phyloP scores from a whole-genome alignment of 2,113 vertebrate species.

The Galemys pyrenaicus region DNA sequence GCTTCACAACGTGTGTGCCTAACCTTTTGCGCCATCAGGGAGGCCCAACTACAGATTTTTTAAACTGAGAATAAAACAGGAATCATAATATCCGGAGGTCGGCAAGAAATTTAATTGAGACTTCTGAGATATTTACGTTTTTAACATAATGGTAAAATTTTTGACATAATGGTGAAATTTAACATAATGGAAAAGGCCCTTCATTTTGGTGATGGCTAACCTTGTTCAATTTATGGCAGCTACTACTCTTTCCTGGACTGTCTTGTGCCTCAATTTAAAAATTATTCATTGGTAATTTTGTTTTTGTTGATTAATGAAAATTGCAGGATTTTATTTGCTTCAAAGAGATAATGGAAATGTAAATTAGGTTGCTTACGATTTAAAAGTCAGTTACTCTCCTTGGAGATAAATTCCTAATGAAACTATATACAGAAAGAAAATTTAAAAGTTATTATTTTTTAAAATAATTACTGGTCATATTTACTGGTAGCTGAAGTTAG shows the following conservation, averaged over 20 bases:
- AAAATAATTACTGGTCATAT: background rate
- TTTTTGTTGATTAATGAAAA: slow-evolving; percentile 6
- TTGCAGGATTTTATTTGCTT: background rate
- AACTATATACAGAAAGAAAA: background rate
- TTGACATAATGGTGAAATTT: background rate
- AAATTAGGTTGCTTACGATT: slow-evolving; percentile 14
- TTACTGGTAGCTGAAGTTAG: background rate
- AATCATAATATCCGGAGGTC: background rate
- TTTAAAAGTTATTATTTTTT: background rate
- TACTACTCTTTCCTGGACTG: background rate
- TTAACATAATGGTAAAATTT: background rate
- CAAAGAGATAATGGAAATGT: background rate
- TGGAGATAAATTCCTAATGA: background rate
- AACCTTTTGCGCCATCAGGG: too few species aligned
- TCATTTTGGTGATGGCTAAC: background rate
- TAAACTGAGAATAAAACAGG: slow-evolving; percentile 10
- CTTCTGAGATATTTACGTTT: background rate
- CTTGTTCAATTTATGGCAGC: background rate
- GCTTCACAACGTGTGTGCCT: too few species aligned
- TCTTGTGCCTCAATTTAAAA: background rate
- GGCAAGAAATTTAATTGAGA: background rate
- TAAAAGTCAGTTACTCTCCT: background rate
- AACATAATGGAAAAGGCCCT: background rate
- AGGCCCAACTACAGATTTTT: too few species aligned
- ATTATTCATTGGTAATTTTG: background rate